phyloP scores from a whole-genome alignment of 2,113 vertebrate species.

The Mesitornis unicolor region DNA sequence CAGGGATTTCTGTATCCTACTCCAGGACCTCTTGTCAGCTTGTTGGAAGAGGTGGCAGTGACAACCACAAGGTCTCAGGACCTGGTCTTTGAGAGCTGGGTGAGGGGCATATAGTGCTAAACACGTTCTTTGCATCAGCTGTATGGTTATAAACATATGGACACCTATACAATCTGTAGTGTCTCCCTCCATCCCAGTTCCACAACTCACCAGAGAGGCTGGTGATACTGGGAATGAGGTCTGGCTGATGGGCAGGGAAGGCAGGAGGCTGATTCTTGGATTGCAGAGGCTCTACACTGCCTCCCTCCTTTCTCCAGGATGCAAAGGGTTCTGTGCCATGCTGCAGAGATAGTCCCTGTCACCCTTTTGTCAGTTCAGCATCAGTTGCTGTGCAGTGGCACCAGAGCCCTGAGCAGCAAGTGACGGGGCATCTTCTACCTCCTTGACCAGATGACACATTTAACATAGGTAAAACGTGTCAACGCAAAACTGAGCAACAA shows the following conservation, averaged over 20 bases:
- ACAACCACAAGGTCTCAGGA: not conserved
- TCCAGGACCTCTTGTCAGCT: not conserved
- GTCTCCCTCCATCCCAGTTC: not conserved
- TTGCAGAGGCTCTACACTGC: not conserved
- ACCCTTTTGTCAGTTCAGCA: not conserved
- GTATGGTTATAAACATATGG: not conserved
- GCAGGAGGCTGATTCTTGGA: not conserved
- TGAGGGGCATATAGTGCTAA: not conserved
- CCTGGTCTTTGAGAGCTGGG: not conserved
- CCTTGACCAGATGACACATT: not conserved
- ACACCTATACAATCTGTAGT: not conserved
- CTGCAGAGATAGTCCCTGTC: not conserved
- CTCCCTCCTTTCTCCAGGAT: not conserved
- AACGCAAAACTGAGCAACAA: not conserved
- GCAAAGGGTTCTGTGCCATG: not conserved
- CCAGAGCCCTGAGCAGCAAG: not conserved
- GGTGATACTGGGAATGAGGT: not conserved
- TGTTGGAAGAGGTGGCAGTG: not conserved
- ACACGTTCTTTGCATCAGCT: not conserved
- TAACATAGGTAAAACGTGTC: not conserved
- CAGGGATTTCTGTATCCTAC: not conserved
- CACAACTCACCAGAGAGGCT: not conserved
- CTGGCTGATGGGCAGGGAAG: not conserved
- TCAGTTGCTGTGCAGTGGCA: not conserved
- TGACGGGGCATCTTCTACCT: not conserved